These are phyloP conservation scores for Acanthosepion pharaonis DNA, from an alignment of 2,888 invertebrate species.

Conservation along the genomic window DNA sequence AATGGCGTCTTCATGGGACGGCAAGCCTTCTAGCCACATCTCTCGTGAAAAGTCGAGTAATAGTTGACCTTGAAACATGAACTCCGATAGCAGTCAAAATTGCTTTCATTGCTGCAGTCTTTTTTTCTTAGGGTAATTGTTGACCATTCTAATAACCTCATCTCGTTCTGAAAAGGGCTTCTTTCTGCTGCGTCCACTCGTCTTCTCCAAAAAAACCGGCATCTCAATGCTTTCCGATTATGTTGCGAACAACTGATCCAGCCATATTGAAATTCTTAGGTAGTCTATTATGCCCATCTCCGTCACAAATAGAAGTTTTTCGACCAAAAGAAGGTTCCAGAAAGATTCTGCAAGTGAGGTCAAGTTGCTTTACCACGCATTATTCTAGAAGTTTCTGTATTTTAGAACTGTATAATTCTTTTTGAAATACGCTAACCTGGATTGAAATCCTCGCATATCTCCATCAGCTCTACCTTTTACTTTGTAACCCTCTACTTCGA, in stretches of 20 bases:
- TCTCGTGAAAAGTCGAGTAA: not conserved
- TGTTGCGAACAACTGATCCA: not conserved
- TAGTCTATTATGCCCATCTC: not conserved
- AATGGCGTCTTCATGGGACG: not conserved
- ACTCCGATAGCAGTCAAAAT: not conserved
- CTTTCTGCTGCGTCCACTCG: not conserved
- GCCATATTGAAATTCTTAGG: not conserved
- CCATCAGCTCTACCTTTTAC: too few relatives aligned
- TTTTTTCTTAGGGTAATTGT: not conserved
- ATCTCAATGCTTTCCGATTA: not conserved
- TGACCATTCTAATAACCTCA: not conserved
- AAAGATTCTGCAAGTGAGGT: too few relatives aligned
- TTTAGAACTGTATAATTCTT: too few relatives aligned
- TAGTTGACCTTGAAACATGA: not conserved
- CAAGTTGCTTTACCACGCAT: too few relatives aligned
- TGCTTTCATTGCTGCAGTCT: not conserved
- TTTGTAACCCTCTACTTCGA: too few relatives aligned
- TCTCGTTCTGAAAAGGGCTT: not conserved
- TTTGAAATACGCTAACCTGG: too few relatives aligned
- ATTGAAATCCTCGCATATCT: too few relatives aligned
- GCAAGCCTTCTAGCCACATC: not conserved
- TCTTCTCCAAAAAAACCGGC: not conserved
- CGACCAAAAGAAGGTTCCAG: too few relatives aligned
- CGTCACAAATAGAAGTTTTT: not conserved
- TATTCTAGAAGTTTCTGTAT: too few relatives aligned